A percentile compares a stretch with the other conserved stretches of the same genome.
phyloP scores from a whole-genome alignment of 2,797 vertebrate species.

The Phataginus tetradactyla region DNA sequence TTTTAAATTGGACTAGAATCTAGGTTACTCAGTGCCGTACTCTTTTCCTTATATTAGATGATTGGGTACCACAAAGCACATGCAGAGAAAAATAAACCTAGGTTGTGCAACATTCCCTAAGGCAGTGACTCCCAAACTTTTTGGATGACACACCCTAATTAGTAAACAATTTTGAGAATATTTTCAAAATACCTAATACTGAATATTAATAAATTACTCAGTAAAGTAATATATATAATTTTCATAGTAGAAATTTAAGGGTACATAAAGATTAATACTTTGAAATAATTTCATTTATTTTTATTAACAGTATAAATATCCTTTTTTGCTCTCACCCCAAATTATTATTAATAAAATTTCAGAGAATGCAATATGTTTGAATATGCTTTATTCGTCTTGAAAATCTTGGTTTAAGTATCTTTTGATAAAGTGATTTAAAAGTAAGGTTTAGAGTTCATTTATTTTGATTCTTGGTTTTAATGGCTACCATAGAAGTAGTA shows the following conservation, averaged over 20 bases:
- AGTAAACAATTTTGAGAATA: background rate
- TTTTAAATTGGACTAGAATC: conserved; percentile 31
- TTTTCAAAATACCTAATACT: background rate
- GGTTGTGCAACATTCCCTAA: background rate
- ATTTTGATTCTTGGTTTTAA: conserved; percentile 26
- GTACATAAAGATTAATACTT: background rate
- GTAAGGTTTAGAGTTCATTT: background rate
- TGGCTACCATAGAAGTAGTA: background rate
- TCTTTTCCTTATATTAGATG: conserved; percentile 13
- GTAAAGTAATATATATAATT: background rate
- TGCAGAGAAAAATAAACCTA: background rate
- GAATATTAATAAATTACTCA: background rate
- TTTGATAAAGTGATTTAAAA: conserved; percentile 16
- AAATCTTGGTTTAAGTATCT: background rate
- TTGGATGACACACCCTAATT: background rate
- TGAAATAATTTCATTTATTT: conserved; percentile 21
- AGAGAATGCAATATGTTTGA: background rate
- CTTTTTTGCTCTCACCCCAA: background rate
- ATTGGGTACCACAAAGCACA: background rate
- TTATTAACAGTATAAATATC: background rate
- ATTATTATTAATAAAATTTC: background rate
- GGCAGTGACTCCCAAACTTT: background rate
- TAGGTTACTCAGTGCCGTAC: background rate
- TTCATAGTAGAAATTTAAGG: background rate
- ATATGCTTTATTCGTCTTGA: background rate